Conservation (phyloP, 2,797 vertebrate genomes). For the Babyrousa celebensis region DNA sequence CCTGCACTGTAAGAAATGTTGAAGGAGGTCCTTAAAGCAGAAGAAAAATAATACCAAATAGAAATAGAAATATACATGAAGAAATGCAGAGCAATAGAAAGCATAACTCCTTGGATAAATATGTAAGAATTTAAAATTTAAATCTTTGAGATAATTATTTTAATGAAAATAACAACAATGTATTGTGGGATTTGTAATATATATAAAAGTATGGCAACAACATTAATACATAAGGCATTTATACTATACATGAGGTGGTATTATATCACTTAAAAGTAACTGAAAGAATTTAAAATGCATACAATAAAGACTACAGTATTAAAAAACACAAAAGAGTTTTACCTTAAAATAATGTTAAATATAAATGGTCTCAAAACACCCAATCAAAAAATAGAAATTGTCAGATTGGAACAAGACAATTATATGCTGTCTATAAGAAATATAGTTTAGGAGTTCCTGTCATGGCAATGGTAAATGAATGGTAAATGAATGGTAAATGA, state of each 20-base stretch:
- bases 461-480: too few species aligned
- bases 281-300: constrained; percentile 22
- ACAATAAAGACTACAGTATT: background rate
- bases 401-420: constrained; percentile 8
- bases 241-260: background rate
- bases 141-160: constrained; percentile 6
- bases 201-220: background rate
- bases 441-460: background rate
- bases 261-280: background rate
- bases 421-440: background rate
- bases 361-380: background rate
- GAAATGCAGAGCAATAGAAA: background rate
- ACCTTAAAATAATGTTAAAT: constrained; percentile 16
- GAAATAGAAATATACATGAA: background rate
- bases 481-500: too few species aligned
- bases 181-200: background rate
- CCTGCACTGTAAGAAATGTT: background rate
- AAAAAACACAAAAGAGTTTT: background rate
- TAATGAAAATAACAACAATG: constrained; percentile 51
- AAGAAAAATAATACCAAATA: background rate
- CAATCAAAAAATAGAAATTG: constrained; percentile 21
- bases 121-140: background rate
- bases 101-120: background rate
- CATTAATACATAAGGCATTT: background rate
- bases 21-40: background rate